phyloP scores from a whole-genome alignment of 2,113 vertebrate genomes.

The Bos javanicus region DNA sequence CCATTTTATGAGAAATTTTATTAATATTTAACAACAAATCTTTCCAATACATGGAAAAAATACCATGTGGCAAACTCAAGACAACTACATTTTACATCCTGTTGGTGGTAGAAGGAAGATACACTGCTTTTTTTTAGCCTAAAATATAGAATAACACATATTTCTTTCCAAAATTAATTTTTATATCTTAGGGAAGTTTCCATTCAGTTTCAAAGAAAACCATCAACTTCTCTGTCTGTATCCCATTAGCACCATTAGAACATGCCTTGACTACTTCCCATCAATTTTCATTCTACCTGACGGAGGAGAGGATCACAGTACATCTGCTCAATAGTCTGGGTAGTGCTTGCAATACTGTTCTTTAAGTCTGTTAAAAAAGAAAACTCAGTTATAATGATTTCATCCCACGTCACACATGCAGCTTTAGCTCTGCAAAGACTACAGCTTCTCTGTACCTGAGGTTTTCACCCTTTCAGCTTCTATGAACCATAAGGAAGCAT shows the following conservation, averaged over 20 bases:
- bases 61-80: not conserved
- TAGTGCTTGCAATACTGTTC: constrained; percentile 85
- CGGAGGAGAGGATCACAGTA: constrained; percentile 91
- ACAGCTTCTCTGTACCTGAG: too few relatives aligned
- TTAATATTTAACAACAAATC: not conserved
- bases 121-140: not conserved
- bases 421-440: not conserved
- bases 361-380: constrained; percentile 87
- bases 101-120: not conserved
- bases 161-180: not conserved
- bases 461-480: not conserved
- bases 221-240: not conserved
- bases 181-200: not conserved
- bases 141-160: not conserved
- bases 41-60: constrained; percentile 1
- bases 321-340: constrained; percentile 87
- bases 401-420: not conserved
- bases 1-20: not conserved
- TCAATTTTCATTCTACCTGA: constrained; percentile 83
- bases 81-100: not conserved
- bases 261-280: not conserved
- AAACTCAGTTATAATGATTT: not conserved
- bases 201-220: not conserved
- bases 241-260: not conserved
- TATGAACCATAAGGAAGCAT: not conserved